These are phyloP conservation scores for Mesodorylaimus sp. DNA, from an alignment of 2,888 invertebrate species.

Conservation along the genomic window DNA sequence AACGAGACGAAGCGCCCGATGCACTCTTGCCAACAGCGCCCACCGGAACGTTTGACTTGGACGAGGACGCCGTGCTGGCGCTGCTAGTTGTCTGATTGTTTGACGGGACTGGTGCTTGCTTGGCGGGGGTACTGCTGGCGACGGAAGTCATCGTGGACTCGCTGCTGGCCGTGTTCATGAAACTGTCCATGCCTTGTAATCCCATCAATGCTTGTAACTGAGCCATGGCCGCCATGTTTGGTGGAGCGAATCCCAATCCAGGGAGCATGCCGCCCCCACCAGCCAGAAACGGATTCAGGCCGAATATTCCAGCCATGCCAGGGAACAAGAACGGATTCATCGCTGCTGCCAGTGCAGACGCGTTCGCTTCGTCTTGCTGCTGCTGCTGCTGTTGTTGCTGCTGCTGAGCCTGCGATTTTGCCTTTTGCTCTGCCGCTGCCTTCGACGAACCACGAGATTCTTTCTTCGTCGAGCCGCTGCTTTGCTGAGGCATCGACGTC, in stretches of 20 bases:
- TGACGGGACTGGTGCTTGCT: too few species aligned
- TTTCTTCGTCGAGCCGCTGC: background rate
- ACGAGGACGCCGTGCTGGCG: too few species aligned
- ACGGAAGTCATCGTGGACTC: too few species aligned
- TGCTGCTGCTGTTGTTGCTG: background rate
- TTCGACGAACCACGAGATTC: background rate
- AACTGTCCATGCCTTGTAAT: too few species aligned
- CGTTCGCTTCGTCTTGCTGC: background rate
- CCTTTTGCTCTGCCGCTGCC: background rate
- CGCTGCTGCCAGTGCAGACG: background rate
- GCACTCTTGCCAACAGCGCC: too few species aligned
- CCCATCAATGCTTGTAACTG: slow-evolving; percentile 11
- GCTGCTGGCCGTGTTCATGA: too few species aligned
- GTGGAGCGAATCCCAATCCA: background rate
- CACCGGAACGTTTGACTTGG: too few species aligned
- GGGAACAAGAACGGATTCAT: background rate
- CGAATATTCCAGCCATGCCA: background rate
- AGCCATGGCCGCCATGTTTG: slow-evolving; percentile 10
- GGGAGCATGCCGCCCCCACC: background rate
- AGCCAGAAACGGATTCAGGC: slow-evolving; percentile 3
- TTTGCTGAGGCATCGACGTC: background rate
- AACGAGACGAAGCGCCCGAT: too few species aligned
- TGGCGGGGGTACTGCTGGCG: too few species aligned
- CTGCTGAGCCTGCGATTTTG: too few species aligned
- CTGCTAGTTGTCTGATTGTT: too few species aligned